Conservation (phyloP, 2,888 invertebrate genomes). For the Papilio gigon region DNA sequence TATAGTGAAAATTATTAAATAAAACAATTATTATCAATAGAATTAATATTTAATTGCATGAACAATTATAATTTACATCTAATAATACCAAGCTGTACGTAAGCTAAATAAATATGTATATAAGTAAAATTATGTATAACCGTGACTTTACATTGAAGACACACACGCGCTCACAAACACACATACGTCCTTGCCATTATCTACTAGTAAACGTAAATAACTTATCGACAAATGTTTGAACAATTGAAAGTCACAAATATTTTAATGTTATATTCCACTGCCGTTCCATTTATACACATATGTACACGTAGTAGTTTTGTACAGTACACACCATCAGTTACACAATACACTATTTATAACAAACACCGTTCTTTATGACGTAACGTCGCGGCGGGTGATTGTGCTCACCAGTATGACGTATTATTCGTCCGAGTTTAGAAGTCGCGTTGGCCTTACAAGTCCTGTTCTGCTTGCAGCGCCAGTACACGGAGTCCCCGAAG, state of each 20-base stretch:
- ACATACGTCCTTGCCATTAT: neutral
- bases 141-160: too few species aligned
- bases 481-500: slow-evolving; percentile 44
- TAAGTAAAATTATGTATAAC: too few species aligned
- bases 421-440: neutral
- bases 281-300: too few species aligned
- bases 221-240: neutral
- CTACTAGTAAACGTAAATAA: neutral
- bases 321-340: too few species aligned
- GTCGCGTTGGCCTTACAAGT: slow-evolving; percentile 30
- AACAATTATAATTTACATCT: neutral
- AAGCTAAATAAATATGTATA: too few species aligned
- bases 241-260: neutral
- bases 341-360: slow-evolving; percentile 12
- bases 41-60: neutral
- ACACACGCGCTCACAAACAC: too few species aligned
- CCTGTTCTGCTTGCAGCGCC: slow-evolving; percentile 28
- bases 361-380: slow-evolving; percentile 22
- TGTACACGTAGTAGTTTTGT: too few species aligned
- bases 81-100: neutral
- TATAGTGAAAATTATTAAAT: neutral
- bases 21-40: neutral
- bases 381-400: slow-evolving; percentile 25
- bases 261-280: too few species aligned
- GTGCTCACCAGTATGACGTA: neutral